phyloP scores from a whole-genome alignment of 2,888 invertebrate genomes.

The Papilio gigon region DNA sequence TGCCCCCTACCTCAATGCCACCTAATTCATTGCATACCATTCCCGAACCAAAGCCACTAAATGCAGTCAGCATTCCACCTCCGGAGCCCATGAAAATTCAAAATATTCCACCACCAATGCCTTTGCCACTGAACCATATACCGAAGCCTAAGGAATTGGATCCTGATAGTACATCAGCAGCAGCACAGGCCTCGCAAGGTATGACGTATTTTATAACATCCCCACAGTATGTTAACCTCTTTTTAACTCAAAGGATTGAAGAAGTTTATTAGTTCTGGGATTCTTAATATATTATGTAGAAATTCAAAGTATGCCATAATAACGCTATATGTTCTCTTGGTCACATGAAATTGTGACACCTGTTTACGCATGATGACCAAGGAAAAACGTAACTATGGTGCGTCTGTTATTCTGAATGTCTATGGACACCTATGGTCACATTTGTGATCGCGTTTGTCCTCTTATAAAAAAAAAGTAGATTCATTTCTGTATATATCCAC shows the following conservation, averaged over 20 bases:
- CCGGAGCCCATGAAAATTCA: constrained; percentile 82
- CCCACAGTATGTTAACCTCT: background rate
- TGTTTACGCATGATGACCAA: too few species aligned
- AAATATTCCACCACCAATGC: constrained; percentile 84
- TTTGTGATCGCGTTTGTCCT: too few species aligned
- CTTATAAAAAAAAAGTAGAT: too few species aligned
- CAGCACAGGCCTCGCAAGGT: constrained; percentile 66
- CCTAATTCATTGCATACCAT: constrained; percentile 51
- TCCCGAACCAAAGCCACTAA: constrained; percentile 56
- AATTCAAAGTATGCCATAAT: background rate
- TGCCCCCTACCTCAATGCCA: constrained; percentile 56
- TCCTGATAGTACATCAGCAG: constrained; percentile 80
- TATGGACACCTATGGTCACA: too few species aligned
- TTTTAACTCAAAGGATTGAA: constrained; percentile 3
- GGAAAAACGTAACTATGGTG: too few species aligned
- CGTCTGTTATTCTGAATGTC: too few species aligned
- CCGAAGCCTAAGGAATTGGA: constrained; percentile 84
- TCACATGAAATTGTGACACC: too few species aligned
- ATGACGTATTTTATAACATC: constrained; percentile 40
- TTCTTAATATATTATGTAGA: background rate
- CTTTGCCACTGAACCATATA: constrained; percentile 83
- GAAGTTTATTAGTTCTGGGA: background rate
- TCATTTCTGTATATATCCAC: too few species aligned
- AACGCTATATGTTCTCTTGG: background rate
- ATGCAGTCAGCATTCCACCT: constrained; percentile 54